Base-by-base conservation (phyloP, 2,113 vertebrate genomes). In the Elgaria multicarinata region DNA sequence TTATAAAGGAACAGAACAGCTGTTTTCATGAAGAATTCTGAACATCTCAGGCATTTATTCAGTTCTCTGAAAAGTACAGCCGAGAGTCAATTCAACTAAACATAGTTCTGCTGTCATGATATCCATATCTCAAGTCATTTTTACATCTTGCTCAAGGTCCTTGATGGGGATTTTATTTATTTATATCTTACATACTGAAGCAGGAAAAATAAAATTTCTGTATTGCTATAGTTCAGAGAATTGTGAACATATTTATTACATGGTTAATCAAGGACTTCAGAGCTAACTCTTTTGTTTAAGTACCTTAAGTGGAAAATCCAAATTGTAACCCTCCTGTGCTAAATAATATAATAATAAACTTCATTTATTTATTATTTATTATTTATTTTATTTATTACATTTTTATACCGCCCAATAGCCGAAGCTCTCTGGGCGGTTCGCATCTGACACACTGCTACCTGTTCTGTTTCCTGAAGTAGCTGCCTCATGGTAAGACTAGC, bases 1-100 rank as follows among this genome's bases (percentile, higher is more conserved):
- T 82, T 87, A 88, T 91, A 93, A 92, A 92, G 20, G 94, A 94
- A 95, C 93, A 92, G 80, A 93, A 90, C 96, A 96, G 95, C 95
- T 96, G 95, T 91, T 91, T 94, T 90, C 92, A 90, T 92, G 91
- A 87, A 90, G 91, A 88, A 89, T 92, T 93, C 85, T 90, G 91
- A 93, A 89, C 90, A 87, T 91, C 91, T 86, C 78, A 69, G 46
- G 87, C 87, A 75, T 88, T 62, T 53, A 5, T 88, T 93, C 92
- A 93, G 78, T 90, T 76, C 92, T 94, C 24, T 46, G 24, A 88
- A 66, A 93, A 92, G 75, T 69, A 87, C 0, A 0, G 16, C 85
- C 86, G 87, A 93, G 36, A 85, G 88, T 90, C 92, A 36, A 92
- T 88, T 71, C 81, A 92, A 94, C 89, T 86, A 71, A 79, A 82